Percentiles rank a stretch among this genome's conserved stretches.
Evolutionary conservation across 2,113 vertebrate species (phyloP).

Genomic region (Gorsachius goisagi): DNA sequence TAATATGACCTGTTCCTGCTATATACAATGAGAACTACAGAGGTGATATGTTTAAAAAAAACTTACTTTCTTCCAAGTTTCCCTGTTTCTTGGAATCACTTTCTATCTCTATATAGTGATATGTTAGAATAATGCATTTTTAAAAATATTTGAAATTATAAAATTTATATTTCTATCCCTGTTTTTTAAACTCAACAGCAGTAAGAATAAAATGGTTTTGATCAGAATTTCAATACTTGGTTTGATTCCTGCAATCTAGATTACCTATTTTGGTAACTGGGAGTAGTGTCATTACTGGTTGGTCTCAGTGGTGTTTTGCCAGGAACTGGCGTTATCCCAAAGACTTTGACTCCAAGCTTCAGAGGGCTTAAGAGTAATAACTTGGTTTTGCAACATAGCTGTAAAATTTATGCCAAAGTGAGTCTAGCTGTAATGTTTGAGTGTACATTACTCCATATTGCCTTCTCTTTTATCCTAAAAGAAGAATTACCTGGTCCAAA

Average conservation of each 20-base stretch:
- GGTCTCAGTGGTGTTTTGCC: not conserved
- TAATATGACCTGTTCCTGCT: not conserved
- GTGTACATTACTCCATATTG: not conserved
- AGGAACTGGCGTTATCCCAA: not conserved
- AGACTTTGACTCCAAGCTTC: not conserved
- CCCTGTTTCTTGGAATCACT: not conserved
- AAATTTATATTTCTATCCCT: not conserved
- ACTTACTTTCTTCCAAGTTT: not conserved
- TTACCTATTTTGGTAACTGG: not conserved
- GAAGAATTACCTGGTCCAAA: not conserved
- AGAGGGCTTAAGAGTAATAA: conserved; percentile 7
- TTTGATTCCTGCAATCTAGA: not conserved
- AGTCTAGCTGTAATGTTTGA: not conserved
- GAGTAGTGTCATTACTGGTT: not conserved
- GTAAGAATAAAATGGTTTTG: not conserved
- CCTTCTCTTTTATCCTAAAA: not conserved
- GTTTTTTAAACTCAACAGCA: not conserved
- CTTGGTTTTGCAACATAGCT: not conserved
- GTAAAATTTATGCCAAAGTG: not conserved
- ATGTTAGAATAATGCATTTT: not conserved
- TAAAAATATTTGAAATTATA: not conserved
- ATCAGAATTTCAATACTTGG: not conserved
- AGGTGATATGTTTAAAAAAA: not conserved
- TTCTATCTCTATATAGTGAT: not conserved
- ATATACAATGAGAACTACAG: not conserved